Conservation (phyloP, 2,113 vertebrate species). For the Lichenostomus cassidix region DNA sequence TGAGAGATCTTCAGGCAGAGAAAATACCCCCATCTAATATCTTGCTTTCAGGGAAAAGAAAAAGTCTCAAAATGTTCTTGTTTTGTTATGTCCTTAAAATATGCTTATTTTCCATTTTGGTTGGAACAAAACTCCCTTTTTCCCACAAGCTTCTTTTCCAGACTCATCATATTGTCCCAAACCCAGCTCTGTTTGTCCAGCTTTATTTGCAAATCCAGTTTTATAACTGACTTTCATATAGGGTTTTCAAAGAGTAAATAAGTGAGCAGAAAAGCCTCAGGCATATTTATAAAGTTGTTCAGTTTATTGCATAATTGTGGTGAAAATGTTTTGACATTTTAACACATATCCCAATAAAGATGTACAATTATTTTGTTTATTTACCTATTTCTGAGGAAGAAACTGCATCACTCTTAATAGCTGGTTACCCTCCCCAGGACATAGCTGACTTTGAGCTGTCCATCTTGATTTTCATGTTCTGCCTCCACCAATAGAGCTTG, state of each 20-base stretch:
- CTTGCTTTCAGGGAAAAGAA: neutral
- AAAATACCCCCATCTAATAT: neutral
- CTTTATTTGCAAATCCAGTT: conserved; percentile 7
- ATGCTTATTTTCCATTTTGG: neutral
- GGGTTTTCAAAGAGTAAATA: conserved; percentile 34
- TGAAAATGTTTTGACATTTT: conserved; percentile 52
- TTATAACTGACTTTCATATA: neutral
- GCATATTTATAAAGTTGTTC: neutral
- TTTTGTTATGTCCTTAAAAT: neutral
- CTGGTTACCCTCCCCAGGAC: neutral
- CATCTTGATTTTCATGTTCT: neutral
- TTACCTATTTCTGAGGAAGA: conserved; percentile 45
- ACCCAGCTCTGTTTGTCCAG: neutral
- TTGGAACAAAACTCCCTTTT: neutral
- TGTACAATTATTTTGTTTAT: conserved; percentile 60
- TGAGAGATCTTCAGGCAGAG: neutral
- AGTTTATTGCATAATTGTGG: conserved; percentile 44
- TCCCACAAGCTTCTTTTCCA: conserved; percentile 12
- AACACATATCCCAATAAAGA: conserved; percentile 17
- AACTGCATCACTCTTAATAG: neutral
- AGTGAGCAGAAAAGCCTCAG: conserved; percentile 11
- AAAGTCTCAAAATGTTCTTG: neutral
- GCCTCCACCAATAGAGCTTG: neutral
- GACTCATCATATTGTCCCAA: neutral
- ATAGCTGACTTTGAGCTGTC: neutral